Conservation (phyloP, 2,888 invertebrate species). For the Hirtodrosophila cameraria region DNA sequence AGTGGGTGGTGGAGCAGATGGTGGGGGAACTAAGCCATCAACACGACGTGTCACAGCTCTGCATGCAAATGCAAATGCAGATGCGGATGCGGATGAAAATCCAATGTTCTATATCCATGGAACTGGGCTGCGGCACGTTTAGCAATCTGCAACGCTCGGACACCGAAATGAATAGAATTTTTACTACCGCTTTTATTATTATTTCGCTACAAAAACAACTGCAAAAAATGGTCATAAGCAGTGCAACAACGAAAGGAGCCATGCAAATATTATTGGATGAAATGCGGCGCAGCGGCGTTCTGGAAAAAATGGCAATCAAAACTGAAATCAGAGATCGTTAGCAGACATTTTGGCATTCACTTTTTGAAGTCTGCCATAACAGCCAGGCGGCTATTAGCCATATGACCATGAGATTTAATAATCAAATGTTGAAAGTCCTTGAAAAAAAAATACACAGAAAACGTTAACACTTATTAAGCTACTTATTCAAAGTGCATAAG, state of each 20-base stretch:
- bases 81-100: slow-evolving; percentile 25
- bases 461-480: background rate
- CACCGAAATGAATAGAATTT: slow-evolving; percentile 80
- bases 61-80: slow-evolving; percentile 62
- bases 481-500: slow-evolving; percentile 25
- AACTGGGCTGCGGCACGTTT: slow-evolving; percentile 61
- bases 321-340: slow-evolving; percentile 67
- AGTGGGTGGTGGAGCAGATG: background rate
- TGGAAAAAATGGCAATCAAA: slow-evolving; percentile 59
- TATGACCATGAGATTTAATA: slow-evolving; percentile 19
- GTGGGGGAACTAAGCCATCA: slow-evolving; percentile 38
- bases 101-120: slow-evolving; percentile 53
- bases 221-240: slow-evolving; percentile 34
- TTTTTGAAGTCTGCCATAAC: slow-evolving; percentile 1
- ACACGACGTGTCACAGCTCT: slow-evolving; percentile 48
- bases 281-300: slow-evolving; percentile 35
- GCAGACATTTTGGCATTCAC: slow-evolving; percentile 47
- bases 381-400: slow-evolving; percentile 29
- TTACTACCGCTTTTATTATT: slow-evolving; percentile 74
- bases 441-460: slow-evolving; percentile 5
- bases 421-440: slow-evolving; percentile 7
- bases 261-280: slow-evolving; percentile 73
- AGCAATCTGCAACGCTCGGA: slow-evolving; percentile 77
- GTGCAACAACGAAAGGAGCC: slow-evolving; percentile 16
- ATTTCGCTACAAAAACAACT: slow-evolving; percentile 50